These are phyloP conservation scores for Bubo bubo DNA, from an alignment of 2,113 vertebrate genomes.

Conservation along the genomic window DNA sequence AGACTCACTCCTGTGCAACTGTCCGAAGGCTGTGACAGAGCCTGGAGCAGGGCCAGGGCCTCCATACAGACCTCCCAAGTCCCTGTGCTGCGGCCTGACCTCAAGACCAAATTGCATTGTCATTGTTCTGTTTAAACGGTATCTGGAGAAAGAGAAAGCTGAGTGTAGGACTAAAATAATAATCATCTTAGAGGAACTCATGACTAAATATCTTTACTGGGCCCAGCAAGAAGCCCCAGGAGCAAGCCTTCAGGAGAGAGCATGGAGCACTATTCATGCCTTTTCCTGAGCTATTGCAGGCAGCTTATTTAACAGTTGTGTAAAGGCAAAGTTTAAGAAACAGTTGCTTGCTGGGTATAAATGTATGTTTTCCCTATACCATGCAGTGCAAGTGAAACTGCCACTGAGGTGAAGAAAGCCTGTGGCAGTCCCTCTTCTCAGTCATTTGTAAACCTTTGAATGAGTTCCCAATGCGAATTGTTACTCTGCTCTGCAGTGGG, in stretches of 20 bases:
- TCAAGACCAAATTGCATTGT: neutral
- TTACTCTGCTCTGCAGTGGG: slow-evolving; percentile 38
- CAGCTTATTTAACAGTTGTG: neutral
- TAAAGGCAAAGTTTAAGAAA: neutral
- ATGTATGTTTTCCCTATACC: neutral
- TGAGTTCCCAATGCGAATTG: slow-evolving; percentile 10
- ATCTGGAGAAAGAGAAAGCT: neutral
- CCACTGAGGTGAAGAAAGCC: slow-evolving; percentile 14
- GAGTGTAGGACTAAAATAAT: neutral
- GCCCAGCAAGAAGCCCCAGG: neutral
- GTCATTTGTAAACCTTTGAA: slow-evolving; percentile 8
- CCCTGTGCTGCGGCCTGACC: fast-evolving
- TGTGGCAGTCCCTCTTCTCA: neutral
- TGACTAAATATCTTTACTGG: neutral
- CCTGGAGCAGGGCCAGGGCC: neutral
- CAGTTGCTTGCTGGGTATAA: neutral
- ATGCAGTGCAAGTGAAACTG: neutral
- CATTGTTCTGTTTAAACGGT: neutral
- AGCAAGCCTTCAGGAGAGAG: neutral
- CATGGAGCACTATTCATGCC: neutral
- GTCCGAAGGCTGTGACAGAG: neutral
- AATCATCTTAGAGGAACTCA: neutral
- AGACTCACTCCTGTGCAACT: neutral
- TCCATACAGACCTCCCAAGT: fast-evolving
- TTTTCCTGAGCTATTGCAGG: neutral